These are phyloP conservation scores for Sepiola atlantica DNA, from an alignment of 2,888 invertebrate species.

Conservation along the genomic window DNA sequence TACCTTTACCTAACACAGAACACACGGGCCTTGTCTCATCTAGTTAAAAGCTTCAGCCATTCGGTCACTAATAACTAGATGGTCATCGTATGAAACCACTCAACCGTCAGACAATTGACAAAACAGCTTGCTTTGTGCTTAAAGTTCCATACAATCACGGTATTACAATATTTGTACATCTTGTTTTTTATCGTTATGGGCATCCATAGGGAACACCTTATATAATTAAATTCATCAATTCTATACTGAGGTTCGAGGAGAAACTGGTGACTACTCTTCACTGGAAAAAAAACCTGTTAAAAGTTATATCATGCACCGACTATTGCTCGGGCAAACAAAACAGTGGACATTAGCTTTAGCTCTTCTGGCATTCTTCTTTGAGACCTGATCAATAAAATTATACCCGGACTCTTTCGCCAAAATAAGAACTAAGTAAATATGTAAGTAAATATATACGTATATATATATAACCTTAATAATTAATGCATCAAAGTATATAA, in stretches of 20 bases:
- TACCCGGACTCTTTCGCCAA: not conserved
- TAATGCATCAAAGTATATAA: not conserved
- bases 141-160: not conserved
- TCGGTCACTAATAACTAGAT: not conserved
- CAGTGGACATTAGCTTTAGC: not conserved
- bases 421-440: not conserved
- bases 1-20: too few relatives aligned
- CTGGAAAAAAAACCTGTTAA: not conserved
- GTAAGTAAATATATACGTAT: too few relatives aligned
- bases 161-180: not conserved
- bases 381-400: not conserved
- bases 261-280: not conserved
- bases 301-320: not conserved
- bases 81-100: not conserved
- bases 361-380: not conserved
- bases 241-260: not conserved
- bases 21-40: not conserved
- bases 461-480: too few relatives aligned
- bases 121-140: not conserved
- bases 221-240: not conserved
- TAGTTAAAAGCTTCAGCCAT: not conserved
- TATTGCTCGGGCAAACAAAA: not conserved
- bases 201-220: not conserved
- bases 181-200: not conserved
- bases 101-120: not conserved